Evolutionary conservation across 2,113 vertebrate species (phyloP).

Genomic region (Ophthalmolycus amberensis): DNA sequence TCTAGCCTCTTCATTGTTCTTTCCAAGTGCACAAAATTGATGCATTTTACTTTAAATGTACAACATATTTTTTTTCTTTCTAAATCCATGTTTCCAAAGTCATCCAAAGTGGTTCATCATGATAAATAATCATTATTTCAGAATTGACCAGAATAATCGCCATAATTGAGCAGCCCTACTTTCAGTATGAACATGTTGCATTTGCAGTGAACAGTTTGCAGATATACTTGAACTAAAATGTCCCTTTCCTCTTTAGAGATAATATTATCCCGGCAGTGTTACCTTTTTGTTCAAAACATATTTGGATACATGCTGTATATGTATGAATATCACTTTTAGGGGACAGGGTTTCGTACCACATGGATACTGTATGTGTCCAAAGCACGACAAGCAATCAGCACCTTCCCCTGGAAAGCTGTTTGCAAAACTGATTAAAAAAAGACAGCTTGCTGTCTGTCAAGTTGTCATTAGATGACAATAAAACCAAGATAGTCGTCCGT

Average conservation of each 20-base stretch:
- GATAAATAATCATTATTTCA: neutral
- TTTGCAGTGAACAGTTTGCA: neutral
- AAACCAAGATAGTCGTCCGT: constrained; percentile 36
- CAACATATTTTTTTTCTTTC: neutral
- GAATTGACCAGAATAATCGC: neutral
- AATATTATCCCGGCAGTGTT: neutral
- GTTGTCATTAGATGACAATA: constrained; percentile 28
- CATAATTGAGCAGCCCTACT: neutral
- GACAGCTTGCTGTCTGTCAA: constrained; percentile 35
- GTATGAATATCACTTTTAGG: neutral
- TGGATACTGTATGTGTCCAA: neutral
- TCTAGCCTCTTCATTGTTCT: neutral
- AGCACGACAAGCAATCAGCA: constrained; percentile 20
- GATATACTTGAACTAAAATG: neutral
- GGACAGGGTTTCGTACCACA: neutral
- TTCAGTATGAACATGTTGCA: neutral
- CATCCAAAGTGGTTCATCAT: neutral
- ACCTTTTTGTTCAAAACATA: neutral
- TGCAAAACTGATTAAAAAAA: constrained; percentile 4
- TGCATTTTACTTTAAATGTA: neutral
- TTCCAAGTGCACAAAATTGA: neutral
- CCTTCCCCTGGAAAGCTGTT: constrained; percentile 6
- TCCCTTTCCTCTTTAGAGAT: neutral
- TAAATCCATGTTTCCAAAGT: neutral
- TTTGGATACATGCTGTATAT: neutral